phyloP scores from a whole-genome alignment of 2,888 invertebrate genomes.

The Torymus texanus region DNA sequence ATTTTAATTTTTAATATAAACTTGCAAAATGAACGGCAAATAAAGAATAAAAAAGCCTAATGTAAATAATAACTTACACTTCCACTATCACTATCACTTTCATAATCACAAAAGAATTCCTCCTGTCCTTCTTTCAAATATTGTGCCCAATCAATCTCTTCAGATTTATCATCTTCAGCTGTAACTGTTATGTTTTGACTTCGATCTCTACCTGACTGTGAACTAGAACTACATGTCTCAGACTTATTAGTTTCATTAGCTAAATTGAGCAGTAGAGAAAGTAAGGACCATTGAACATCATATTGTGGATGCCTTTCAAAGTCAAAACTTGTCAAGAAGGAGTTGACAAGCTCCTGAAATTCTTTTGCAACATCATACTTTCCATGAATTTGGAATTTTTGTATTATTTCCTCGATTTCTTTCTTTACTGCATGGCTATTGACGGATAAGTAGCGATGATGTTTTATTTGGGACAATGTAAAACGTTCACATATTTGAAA shows the following conservation, averaged over 20 bases:
- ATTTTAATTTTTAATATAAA: no score
- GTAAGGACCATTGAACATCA: conserved; percentile 76
- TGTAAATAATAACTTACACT: conserved; percentile 21
- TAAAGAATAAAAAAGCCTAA: no score
- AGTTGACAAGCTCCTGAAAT: conserved; percentile 71
- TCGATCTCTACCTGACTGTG: conserved; percentile 59
- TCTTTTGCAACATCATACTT: conserved; percentile 75
- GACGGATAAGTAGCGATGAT: conserved; percentile 75
- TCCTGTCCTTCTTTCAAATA: conserved; percentile 76
- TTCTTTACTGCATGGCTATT: conserved; percentile 75
- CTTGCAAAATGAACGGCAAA: no score
- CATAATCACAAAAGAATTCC: conserved; percentile 69
- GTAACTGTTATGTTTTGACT: conserved; percentile 58
- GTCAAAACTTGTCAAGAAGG: conserved; percentile 69
- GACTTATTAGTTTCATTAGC: conserved; percentile 70
- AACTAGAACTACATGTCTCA: conserved; percentile 61
- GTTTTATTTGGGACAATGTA: conserved; percentile 74
- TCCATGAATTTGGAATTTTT: conserved; percentile 76
- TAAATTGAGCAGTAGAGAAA: conserved; percentile 75
- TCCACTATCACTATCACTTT: conserved; percentile 68
- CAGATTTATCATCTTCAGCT: conserved; percentile 68
- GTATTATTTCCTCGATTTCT: conserved; percentile 73
- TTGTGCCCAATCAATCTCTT: conserved; percentile 76
- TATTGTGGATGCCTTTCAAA: conserved; percentile 72
- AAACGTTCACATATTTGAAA: conserved; percentile 73